phyloP scores from a whole-genome alignment of 2,113 vertebrate genomes.

The Platysteira castanea region DNA sequence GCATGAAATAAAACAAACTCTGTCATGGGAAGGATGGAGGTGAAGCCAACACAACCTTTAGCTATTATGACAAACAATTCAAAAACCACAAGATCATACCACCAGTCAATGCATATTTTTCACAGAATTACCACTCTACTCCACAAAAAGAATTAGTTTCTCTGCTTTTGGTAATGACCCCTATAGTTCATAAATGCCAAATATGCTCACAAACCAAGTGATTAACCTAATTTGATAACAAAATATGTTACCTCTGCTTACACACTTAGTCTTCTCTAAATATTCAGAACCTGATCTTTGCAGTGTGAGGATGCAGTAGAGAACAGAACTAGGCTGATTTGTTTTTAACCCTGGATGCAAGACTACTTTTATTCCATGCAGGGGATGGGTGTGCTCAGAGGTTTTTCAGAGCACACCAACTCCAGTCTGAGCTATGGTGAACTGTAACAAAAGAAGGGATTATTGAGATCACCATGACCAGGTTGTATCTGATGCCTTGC shows the following conservation, averaged over 20 bases:
- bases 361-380: not conserved
- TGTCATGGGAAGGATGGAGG: not conserved
- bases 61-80: not conserved
- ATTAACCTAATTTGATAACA: not conserved
- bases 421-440: not conserved
- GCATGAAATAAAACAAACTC: not conserved
- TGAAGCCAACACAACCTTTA: not conserved
- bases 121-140: not conserved
- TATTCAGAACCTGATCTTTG: not conserved
- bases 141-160: not conserved
- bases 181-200: not conserved
- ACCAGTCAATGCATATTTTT: not conserved
- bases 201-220: not conserved
- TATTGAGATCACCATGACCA: not conserved
- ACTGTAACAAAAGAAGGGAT: not conserved
- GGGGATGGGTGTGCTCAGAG: not conserved
- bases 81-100: not conserved
- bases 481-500: not conserved
- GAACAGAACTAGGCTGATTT: not conserved
- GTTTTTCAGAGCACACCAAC: not conserved
- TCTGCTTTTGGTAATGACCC: not conserved
- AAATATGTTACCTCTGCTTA: not conserved
- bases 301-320: not conserved
- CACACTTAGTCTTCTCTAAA: not conserved
- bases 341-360: not conserved